Base-by-base conservation (phyloP, 2,113 vertebrate species). In the Neotoma lepida region DNA sequence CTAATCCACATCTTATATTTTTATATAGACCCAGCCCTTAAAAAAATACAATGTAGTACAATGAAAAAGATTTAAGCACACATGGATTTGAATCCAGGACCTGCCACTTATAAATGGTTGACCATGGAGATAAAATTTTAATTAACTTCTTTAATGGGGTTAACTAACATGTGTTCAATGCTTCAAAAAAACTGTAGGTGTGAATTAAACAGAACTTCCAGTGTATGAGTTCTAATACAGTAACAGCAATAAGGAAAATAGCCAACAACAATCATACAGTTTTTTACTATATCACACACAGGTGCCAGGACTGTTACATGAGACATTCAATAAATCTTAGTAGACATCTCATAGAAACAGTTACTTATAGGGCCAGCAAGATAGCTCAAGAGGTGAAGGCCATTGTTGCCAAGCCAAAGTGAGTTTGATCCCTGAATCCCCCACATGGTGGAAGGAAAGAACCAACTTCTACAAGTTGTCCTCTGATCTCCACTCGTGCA, bases 41-140 rank as follows among this genome's bases (percentile, higher is more conserved):
- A 84, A 82, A 96, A 96, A 92, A 86, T 56, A 94, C 49, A 90
- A 80, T 74, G 80, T 41, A 85, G 46, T 46, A 88, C 13, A 88
- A 33, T 85, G 70, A 58, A 95, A 93, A 91, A 89, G 17, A 90
- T 54, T 88, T 54, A 77, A 87, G 94, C 54, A 66, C 30, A 71
- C 4, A 33, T 94, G 56, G 39, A 91, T 80, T 63, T 91, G 44
- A 92, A 88, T 74, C 4, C 15, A 89, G 9, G 44, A 58, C 66
- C 49, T 82, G 51, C 63, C 15, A 93, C 5, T 85, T 84, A 94
- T 6, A 30, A 96, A 70, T 51, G 14, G 78, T 26, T 93, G 58
- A 94, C 22, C 58, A 49, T 93, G 49, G 68, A 28, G 44, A 22
- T 82, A 85, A 85, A 64, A 81, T 68, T 28, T 61, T 30, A 94